Conservation (phyloP, 2,113 vertebrate species). For the Cynocephalus volans region DNA sequence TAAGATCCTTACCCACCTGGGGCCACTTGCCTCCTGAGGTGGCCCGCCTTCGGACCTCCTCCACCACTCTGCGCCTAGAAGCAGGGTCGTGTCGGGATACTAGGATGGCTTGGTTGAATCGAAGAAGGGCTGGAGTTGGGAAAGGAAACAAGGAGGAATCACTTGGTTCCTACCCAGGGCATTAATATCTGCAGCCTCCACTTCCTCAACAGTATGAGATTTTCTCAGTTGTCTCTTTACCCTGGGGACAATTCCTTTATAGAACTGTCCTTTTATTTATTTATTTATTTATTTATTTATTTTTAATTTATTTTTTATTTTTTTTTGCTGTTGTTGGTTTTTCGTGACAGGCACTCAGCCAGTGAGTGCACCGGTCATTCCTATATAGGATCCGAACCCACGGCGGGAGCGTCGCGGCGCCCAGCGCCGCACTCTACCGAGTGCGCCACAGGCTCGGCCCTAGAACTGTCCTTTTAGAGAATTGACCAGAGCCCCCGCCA, state of each 20-base stretch:
- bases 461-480: conserved; percentile 25
- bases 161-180: neutral
- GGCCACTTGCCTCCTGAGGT: conserved; percentile 94
- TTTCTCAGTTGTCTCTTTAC: neutral
- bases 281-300: too few species aligned
- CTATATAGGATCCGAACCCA: too few species aligned
- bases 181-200: neutral
- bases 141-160: neutral
- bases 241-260: neutral
- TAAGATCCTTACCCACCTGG: conserved; percentile 89
- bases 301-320: too few species aligned
- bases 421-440: too few species aligned
- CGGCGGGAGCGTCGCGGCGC: too few species aligned
- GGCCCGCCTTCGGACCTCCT: conserved; percentile 91
- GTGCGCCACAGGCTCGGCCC: too few species aligned
- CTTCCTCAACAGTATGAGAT: neutral
- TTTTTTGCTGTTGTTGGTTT: too few species aligned
- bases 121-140: conserved; percentile 90
- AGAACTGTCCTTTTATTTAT: neutral
- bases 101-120: conserved; percentile 94
- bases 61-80: conserved; percentile 92
- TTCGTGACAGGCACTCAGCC: too few species aligned
- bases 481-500: neutral
- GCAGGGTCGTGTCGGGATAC: conserved; percentile 93
- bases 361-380: too few species aligned